Percentiles rank a stretch among this genome's conserved stretches.
phyloP scores from a whole-genome alignment of 2,888 invertebrate species.

The Yponomeuta plumbellus region DNA sequence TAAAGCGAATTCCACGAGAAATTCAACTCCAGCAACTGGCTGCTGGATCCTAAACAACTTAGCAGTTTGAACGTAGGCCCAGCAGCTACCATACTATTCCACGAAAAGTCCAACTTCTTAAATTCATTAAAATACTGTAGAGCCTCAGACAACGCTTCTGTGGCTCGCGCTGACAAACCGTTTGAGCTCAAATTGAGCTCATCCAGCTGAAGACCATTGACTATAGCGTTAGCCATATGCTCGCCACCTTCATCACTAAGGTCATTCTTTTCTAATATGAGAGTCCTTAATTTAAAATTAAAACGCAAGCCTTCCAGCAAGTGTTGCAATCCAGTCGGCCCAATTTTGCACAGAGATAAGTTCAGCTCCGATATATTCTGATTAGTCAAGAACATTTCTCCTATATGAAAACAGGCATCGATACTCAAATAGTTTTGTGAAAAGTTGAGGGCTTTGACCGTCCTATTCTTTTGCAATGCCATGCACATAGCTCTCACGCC shows the following conservation, averaged over 20 bases:
- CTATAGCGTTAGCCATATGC: constrained; percentile 36
- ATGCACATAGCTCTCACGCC: constrained; percentile 50
- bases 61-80: constrained; percentile 37
- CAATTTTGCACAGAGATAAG: constrained; percentile 54
- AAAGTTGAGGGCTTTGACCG: constrained; percentile 42
- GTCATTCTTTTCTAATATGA: constrained; percentile 45
- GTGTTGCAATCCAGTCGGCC: constrained; percentile 36
- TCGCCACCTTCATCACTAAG: constrained; percentile 42
- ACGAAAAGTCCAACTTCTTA: constrained; percentile 46
- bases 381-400: constrained; percentile 47
- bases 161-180: constrained; percentile 36
- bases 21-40: constrained; percentile 39
- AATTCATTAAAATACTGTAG: constrained; percentile 45
- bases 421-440: constrained; percentile 50
- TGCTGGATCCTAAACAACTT: constrained; percentile 35
- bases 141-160: constrained; percentile 38
- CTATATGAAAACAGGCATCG: constrained; percentile 55
- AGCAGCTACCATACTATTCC: constrained; percentile 42
- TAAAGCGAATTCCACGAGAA: constrained; percentile 50
- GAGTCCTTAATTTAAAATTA: constrained; percentile 35
- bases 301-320: constrained; percentile 33
- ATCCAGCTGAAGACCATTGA: constrained; percentile 36
- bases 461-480: constrained; percentile 45
- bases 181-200: constrained; percentile 47
- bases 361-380: constrained; percentile 40